These are phyloP conservation scores for Lycocerus yunnanus DNA, from an alignment of 2,888 invertebrate species.

Conservation along the genomic window DNA sequence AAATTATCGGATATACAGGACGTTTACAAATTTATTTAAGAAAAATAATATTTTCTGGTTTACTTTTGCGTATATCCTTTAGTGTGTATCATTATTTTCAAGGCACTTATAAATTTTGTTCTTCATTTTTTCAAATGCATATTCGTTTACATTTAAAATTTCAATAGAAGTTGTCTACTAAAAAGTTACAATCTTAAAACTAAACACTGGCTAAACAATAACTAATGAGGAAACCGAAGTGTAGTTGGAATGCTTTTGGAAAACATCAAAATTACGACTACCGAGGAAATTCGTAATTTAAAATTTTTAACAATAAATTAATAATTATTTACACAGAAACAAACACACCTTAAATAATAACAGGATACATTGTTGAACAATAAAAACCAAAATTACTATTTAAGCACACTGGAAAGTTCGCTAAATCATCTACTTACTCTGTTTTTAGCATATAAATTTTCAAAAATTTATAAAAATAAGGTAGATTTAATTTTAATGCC, in stretches of 20 bases:
- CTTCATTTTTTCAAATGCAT: background rate
- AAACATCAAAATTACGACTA: background rate
- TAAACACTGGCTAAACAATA: background rate
- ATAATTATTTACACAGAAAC: background rate
- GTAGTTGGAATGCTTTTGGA: background rate
- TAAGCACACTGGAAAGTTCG: background rate
- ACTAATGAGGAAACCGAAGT: background rate
- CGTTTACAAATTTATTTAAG: background rate
- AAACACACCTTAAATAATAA: background rate
- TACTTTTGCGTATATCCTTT: background rate
- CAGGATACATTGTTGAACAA: background rate
- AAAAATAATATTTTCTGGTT: background rate
- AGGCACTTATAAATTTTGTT: background rate
- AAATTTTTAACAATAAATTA: background rate
- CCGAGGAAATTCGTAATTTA: background rate
- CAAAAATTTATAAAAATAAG: background rate
- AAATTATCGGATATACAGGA: background rate
- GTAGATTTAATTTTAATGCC: background rate
- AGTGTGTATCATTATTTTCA: background rate
- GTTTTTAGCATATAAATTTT: background rate
- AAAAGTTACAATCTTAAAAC: background rate
- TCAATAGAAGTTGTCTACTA: background rate
- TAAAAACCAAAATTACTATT: background rate
- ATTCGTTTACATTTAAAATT: background rate
- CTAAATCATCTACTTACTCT: background rate